A percentile compares a stretch with the other conserved stretches of the same genome.
These are phyloP conservation scores for Drosophila persimilis DNA, from an alignment of 1,140 invertebrate species.

Conservation along the genomic window DNA sequence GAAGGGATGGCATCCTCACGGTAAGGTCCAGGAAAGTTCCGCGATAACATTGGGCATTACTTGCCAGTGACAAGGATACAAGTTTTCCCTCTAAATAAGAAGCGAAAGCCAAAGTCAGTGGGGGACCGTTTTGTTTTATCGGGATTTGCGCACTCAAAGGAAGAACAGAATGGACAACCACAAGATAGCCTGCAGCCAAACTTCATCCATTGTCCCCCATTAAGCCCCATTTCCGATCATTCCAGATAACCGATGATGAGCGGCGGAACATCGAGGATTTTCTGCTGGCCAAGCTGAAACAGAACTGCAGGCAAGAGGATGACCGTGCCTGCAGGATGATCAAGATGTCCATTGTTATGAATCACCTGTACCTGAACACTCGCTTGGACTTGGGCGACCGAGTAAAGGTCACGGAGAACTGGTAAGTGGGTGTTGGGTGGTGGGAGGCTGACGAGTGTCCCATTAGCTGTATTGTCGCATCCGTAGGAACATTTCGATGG, in stretches of 20 bases:
- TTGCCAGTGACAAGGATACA: conserved; percentile 44
- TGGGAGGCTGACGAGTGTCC: background rate
- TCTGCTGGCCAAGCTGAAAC: conserved; percentile 88
- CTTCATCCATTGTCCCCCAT: no score
- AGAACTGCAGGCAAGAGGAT: conserved; percentile 89
- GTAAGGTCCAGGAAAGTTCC: conserved; percentile 53
- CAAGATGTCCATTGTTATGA: conserved; percentile 91
- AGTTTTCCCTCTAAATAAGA: background rate
- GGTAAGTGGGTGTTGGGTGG: conserved; percentile 77
- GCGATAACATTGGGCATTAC: conserved; percentile 21
- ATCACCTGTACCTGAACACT: conserved; percentile 90
- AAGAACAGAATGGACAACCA: no score
- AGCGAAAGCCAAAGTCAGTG: background rate
- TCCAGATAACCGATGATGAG: conserved; percentile 69
- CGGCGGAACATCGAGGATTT: conserved; percentile 86
- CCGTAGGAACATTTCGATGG: conserved; percentile 65
- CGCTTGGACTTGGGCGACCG: conserved; percentile 89
- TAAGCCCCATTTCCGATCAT: no score
- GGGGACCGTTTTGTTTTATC: conserved; percentile 17
- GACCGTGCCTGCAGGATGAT: conserved; percentile 91
- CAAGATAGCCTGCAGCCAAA: no score
- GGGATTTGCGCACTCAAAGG: background rate
- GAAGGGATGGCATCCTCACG: conserved; percentile 36
- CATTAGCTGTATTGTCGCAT: background rate
- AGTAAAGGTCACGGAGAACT: conserved; percentile 90